These are phyloP conservation scores for Pissodes strobi DNA, from an alignment of 1,140 invertebrate genomes.

Conservation along the genomic window DNA sequence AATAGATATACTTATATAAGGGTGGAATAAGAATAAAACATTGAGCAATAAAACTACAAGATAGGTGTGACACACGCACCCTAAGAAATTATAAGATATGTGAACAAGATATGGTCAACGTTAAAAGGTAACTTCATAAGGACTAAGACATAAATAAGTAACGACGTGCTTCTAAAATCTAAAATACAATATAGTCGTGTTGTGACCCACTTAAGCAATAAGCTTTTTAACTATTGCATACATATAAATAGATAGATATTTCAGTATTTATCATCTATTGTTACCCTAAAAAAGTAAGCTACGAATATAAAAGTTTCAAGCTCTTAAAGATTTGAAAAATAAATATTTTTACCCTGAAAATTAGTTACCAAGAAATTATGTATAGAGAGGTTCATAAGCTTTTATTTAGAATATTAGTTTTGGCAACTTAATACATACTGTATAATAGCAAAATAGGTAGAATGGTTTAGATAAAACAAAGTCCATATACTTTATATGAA, in stretches of 20 bases:
- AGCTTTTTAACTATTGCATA: constrained; percentile 40
- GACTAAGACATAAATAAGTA: too few relatives aligned
- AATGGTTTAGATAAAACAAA: too few relatives aligned
- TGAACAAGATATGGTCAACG: constrained; percentile 36
- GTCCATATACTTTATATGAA: too few relatives aligned
- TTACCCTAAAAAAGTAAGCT: constrained; percentile 34
- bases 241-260: constrained; percentile 46
- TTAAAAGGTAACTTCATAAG: constrained; percentile 25
- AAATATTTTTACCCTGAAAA: constrained; percentile 43
- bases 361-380: constrained; percentile 35
- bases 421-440: constrained; percentile 16
- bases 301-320: constrained; percentile 23
- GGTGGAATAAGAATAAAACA: constrained; percentile 36
- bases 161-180: constrained; percentile 45
- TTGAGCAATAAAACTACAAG: constrained; percentile 42
- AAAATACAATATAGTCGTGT: constrained; percentile 49
- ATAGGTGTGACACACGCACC: constrained; percentile 25
- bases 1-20: constrained; percentile 8
- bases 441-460: too few relatives aligned
- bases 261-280: constrained; percentile 32
- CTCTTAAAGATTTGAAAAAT: constrained; percentile 27
- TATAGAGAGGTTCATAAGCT: constrained; percentile 27
- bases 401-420: constrained; percentile 28
- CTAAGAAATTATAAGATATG: constrained; percentile 8
- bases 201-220: constrained; percentile 47